Conservation (phyloP, 2,797 vertebrate species). For the Pampus argenteus region DNA sequence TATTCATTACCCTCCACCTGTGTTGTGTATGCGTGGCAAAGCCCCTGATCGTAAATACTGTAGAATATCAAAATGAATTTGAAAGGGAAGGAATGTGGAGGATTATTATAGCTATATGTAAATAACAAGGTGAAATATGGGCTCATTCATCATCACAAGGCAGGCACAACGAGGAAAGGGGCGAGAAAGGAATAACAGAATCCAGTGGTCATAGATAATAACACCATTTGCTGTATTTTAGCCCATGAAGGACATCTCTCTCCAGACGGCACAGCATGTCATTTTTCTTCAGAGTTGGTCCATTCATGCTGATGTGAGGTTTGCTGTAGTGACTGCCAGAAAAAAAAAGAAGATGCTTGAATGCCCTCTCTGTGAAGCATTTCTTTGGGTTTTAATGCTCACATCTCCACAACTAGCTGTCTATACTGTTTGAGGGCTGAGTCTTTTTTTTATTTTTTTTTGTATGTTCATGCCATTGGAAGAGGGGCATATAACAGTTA, state of each 20-base stretch:
- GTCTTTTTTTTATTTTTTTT: conserved; percentile 31
- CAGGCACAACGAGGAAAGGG: conserved; percentile 31
- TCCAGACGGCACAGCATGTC: conserved; percentile 57
- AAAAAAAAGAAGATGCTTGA: conserved; percentile 60
- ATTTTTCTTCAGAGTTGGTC: conserved; percentile 59
- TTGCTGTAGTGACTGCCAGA: conserved; percentile 53
- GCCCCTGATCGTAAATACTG: conserved; percentile 66
- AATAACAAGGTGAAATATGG: conserved; percentile 68
- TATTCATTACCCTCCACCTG: conserved; percentile 72
- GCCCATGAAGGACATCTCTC: conserved; percentile 72
- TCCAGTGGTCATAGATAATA: conserved; percentile 70
- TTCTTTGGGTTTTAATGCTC: conserved; percentile 51
- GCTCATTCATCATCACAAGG: conserved; percentile 39
- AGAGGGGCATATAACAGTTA: conserved; percentile 35
- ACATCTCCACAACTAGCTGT: conserved; percentile 50
- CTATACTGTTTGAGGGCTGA: conserved; percentile 40
- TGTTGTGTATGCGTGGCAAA: conserved; percentile 32
- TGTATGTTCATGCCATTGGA: conserved; percentile 50
- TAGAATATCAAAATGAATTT: conserved; percentile 68
- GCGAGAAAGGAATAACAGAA: conserved; percentile 56
- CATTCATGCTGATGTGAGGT: conserved; percentile 61
- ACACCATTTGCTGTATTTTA: conserved; percentile 63
- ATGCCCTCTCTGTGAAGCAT: conserved; percentile 61
- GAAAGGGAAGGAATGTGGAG: conserved; percentile 47
- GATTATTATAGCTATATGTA: conserved; percentile 72